Evolutionary conservation across 2,113 vertebrate species (phyloP).

Genomic region (Asarcornis scutulata): DNA sequence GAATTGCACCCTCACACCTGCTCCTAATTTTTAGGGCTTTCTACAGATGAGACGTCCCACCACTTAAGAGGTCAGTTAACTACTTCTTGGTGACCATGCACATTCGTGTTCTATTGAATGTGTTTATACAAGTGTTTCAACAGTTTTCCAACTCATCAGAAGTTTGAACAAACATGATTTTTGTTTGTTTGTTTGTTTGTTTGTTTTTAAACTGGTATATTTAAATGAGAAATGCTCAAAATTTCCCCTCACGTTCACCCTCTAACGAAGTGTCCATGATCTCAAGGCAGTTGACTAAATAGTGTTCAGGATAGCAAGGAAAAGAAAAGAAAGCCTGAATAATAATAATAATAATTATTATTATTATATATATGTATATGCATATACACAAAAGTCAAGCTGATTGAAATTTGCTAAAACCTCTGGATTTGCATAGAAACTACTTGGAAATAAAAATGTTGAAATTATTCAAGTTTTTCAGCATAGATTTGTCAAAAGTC

Average conservation of each 20-base stretch:
- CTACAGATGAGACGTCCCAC: neutral
- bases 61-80: neutral
- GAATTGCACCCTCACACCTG: neutral
- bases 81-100: neutral
- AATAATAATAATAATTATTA: neutral
- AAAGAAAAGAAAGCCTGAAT: neutral
- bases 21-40: neutral
- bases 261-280: neutral
- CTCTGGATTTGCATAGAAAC: neutral
- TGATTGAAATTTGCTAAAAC: neutral
- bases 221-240: neutral
- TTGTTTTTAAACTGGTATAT: neutral
- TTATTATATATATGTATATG: neutral
- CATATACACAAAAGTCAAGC: neutral
- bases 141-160: neutral
- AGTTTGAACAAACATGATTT: neutral
- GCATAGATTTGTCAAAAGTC: neutral
- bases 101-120: neutral
- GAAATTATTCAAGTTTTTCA: neutral
- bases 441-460: neutral
- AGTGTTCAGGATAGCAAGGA: neutral
- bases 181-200: neutral
- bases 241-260: neutral
- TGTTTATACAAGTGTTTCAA: neutral
- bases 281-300: neutral